Percentiles rank a stretch among this genome's conserved stretches.
phyloP scores from a whole-genome alignment of 2,797 vertebrate species.

The Dromococcyx pavoninus region DNA sequence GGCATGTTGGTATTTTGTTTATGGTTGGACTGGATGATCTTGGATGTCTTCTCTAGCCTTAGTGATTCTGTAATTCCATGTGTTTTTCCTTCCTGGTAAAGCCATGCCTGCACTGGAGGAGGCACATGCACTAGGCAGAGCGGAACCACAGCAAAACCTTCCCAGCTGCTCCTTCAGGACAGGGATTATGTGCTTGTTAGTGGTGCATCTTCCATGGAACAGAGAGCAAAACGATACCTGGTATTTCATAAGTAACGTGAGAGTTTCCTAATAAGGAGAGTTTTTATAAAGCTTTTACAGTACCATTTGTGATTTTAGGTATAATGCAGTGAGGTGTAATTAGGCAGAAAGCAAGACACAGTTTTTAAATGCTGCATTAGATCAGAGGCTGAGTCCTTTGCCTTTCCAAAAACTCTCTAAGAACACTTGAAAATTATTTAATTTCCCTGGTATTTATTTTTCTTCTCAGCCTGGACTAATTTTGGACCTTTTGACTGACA shows the following conservation, averaged over 20 bases:
- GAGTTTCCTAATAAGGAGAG: neutral
- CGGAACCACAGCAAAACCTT: too few species aligned
- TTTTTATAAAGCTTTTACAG: neutral
- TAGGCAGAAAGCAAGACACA: neutral
- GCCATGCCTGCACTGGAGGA: rapidly evolving
- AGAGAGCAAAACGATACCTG: neutral
- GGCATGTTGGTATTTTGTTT: too few species aligned
- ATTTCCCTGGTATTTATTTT: neutral
- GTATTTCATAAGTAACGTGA: too few species aligned
- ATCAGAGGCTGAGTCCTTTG: neutral
- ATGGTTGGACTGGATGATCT: too few species aligned
- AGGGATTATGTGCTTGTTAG: neutral
- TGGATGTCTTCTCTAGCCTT: too few species aligned
- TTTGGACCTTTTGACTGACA: neutral
- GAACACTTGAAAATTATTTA: neutral
- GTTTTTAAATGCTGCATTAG: neutral
- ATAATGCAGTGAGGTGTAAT: neutral
- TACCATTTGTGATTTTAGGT: neutral
- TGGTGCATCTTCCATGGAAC: rapidly evolving
- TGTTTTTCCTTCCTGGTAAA: neutral
- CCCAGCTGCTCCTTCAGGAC: rapidly evolving
- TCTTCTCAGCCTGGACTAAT: neutral
- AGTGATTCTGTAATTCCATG: too few species aligned
- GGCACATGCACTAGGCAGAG: neutral
- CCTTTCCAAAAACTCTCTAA: neutral